A percentile compares a stretch with the other conserved stretches of the same genome.
These are phyloP conservation scores for Pteruthius melanotis DNA, from an alignment of 2,113 vertebrate genomes.

Conservation along the genomic window DNA sequence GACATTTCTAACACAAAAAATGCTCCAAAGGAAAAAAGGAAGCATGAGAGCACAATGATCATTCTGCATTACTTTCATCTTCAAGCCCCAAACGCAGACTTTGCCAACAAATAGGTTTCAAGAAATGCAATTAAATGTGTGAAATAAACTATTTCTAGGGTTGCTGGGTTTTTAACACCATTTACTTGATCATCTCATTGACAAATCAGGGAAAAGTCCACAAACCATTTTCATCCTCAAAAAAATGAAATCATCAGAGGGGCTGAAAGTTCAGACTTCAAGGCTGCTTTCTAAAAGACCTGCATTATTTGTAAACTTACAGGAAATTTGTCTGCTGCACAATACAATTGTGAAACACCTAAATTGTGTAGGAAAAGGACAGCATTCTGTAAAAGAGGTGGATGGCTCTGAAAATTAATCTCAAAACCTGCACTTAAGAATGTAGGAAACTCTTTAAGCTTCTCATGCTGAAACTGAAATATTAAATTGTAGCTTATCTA, in stretches of 20 bases:
- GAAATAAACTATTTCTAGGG: neutral
- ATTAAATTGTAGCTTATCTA: neutral
- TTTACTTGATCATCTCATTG: neutral
- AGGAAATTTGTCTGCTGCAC: constrained; percentile 7
- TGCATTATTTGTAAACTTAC: constrained; percentile 10
- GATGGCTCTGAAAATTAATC: neutral
- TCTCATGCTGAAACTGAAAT: neutral
- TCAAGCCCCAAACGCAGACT: neutral
- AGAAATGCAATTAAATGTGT: neutral
- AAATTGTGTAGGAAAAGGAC: neutral
- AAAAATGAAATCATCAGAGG: neutral
- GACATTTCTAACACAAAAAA: neutral
- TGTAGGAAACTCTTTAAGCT: neutral
- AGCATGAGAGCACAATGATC: neutral
- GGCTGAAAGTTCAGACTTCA: neutral
- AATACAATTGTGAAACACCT: constrained; percentile 11
- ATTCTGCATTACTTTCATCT: neutral
- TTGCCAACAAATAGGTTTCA: neutral
- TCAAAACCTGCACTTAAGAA: neutral
- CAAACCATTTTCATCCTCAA: neutral
- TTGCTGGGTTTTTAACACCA: neutral
- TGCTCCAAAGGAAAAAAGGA: neutral
- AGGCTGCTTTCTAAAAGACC: neutral
- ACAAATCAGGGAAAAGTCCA: neutral
- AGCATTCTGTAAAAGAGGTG: neutral